These are phyloP conservation scores for Echiichthys vipera DNA, from an alignment of 2,797 vertebrate genomes.

Conservation along the genomic window DNA sequence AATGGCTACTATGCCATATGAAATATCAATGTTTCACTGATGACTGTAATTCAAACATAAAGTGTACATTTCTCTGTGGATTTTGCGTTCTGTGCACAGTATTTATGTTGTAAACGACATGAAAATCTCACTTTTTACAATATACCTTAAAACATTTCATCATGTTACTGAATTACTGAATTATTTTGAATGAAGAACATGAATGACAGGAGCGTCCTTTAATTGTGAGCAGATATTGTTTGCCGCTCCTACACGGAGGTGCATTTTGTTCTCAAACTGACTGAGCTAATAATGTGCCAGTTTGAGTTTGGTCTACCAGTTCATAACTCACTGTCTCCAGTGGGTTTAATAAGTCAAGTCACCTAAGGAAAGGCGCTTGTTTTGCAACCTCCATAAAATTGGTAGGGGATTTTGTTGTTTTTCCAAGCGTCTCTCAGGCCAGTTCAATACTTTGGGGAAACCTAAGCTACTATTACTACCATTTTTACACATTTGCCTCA, in stretches of 20 bases:
- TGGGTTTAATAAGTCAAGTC: constrained; percentile 65
- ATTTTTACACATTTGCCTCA: constrained; percentile 73
- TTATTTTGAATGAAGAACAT: constrained; percentile 11
- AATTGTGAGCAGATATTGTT: constrained; percentile 15
- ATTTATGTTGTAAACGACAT: too few relatives aligned
- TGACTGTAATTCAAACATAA: constrained; percentile 17
- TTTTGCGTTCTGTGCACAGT: too few relatives aligned
- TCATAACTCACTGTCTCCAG: constrained; percentile 50
- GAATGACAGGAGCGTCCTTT: neutral
- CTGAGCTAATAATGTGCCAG: constrained; percentile 24
- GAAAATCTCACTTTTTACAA: too few relatives aligned
- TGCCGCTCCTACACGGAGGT: neutral
- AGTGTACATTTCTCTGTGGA: too few relatives aligned
- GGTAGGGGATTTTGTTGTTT: constrained; percentile 65
- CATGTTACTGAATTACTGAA: neutral
- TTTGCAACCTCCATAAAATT: constrained; percentile 73
- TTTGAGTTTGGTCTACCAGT: constrained; percentile 42
- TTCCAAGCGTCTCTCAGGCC: constrained; percentile 67
- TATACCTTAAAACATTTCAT: too few relatives aligned
- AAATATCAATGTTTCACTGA: neutral
- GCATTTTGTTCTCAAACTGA: constrained; percentile 28
- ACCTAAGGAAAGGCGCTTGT: constrained; percentile 64
- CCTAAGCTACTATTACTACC: constrained; percentile 69
- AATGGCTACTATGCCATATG: neutral
- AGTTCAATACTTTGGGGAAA: constrained; percentile 73